A percentile compares a stretch with the other conserved stretches of the same genome.
These are phyloP conservation scores for Rallus limicola DNA, from an alignment of 2,113 vertebrate genomes.

Conservation along the genomic window DNA sequence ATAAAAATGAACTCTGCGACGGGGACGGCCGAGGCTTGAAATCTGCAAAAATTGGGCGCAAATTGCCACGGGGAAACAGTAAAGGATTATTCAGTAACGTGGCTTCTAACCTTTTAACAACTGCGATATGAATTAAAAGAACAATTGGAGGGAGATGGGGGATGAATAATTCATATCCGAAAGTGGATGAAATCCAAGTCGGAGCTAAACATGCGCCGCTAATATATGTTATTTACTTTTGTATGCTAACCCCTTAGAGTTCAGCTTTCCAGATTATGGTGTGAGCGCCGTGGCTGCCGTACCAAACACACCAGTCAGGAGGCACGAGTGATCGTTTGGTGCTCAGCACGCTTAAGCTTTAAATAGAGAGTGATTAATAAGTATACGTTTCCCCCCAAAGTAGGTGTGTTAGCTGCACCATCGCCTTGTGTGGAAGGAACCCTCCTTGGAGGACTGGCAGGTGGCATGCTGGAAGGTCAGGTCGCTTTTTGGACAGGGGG, in stretches of 20 bases:
- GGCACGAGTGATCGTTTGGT: background rate
- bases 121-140: conserved; percentile 63
- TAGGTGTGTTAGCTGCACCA: background rate
- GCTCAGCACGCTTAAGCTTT: background rate
- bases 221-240: conserved; percentile 56
- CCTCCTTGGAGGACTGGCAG: background rate
- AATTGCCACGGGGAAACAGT: conserved; percentile 29
- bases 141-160: conserved; percentile 58
- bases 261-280: background rate
- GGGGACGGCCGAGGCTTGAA: conserved; percentile 36
- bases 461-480: background rate
- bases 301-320: background rate
- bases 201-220: background rate
- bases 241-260: background rate
- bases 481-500: background rate
- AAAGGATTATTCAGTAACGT: conserved; percentile 67
- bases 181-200: conserved; percentile 70
- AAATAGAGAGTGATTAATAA: conserved; percentile 43
- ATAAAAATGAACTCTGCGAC: conserved; percentile 62
- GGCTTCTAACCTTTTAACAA: conserved; percentile 75
- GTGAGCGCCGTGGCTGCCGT: background rate
- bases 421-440: accelerated
- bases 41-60: conserved; percentile 66
- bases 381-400: background rate
- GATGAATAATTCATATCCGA: conserved; percentile 75